A percentile compares a stretch with the other conserved stretches of the same genome.
phyloP scores from a whole-genome alignment of 2,797 vertebrate species.

The Tapirus indicus region DNA sequence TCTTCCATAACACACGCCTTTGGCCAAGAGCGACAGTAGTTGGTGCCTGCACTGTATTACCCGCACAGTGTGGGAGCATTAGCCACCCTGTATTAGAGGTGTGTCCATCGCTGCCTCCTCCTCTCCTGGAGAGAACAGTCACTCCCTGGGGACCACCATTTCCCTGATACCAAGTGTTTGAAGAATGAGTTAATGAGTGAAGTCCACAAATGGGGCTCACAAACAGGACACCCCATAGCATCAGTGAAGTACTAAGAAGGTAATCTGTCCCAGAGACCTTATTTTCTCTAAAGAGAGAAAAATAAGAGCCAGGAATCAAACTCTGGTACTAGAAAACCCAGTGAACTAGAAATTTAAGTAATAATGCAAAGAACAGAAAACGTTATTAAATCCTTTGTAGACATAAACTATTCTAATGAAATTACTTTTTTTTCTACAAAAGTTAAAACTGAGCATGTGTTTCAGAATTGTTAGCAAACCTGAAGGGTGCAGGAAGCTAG shows the following conservation, averaged over 20 bases:
- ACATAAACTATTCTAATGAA: not conserved
- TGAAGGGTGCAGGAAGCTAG: not conserved
- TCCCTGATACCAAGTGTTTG: not conserved
- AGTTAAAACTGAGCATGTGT: not conserved
- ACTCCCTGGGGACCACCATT: accelerated
- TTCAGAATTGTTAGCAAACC: not conserved
- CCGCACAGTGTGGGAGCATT: no score
- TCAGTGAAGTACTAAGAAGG: not conserved
- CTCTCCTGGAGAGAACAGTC: not conserved
- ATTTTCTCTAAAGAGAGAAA: not conserved
- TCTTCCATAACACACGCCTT: not conserved
- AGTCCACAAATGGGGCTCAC: not conserved
- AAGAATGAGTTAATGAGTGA: not conserved
- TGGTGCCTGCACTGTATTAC: not conserved
- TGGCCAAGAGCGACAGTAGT: not conserved
- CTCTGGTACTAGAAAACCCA: not conserved
- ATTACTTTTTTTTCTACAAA: not conserved
- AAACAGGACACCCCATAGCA: not conserved
- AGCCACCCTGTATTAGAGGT: no score
- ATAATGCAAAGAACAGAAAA: conserved; percentile 37
- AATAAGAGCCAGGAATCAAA: not conserved
- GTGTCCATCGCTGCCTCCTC: not conserved
- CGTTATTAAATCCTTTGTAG: not conserved
- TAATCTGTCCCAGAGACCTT: not conserved
- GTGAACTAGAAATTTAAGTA: not conserved